These are phyloP conservation scores for Hyles euphorbiae DNA, from an alignment of 1,140 invertebrate genomes.

Conservation along the genomic window DNA sequence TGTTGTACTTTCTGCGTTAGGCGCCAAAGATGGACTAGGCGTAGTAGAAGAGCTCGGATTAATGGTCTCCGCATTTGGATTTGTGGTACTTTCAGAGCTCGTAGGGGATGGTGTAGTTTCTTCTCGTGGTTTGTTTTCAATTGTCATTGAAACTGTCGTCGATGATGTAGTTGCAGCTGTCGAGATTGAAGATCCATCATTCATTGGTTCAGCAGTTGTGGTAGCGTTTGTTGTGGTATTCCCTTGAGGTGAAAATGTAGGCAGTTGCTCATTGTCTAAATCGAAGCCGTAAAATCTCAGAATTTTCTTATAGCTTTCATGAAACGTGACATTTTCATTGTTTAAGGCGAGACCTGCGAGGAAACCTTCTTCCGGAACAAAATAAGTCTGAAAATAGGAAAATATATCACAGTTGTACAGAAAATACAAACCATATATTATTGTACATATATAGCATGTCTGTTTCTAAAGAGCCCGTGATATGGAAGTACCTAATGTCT, in stretches of 20 bases:
- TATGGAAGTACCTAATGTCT: too few relatives aligned
- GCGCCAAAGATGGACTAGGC: not conserved
- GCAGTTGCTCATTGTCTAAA: slow-evolving; percentile 63
- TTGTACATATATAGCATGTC: not conserved
- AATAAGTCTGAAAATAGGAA: slow-evolving; percentile 81
- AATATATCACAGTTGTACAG: not conserved
- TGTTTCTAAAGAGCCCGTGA: too few relatives aligned
- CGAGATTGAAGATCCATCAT: not conserved
- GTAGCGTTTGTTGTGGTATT: slow-evolving; percentile 31
- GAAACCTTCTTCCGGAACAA: slow-evolving; percentile 86
- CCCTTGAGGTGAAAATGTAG: slow-evolving; percentile 30
- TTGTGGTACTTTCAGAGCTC: slow-evolving; percentile 47
- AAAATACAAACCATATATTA: not conserved
- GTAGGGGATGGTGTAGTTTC: slow-evolving; percentile 25
- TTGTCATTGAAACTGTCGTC: slow-evolving; percentile 17
- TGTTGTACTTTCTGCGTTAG: slow-evolving; percentile 9
- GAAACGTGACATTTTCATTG: slow-evolving; percentile 83
- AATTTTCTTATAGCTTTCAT: slow-evolving; percentile 81
- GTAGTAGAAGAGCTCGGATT: slow-evolving; percentile 12
- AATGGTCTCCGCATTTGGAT: slow-evolving; percentile 40
- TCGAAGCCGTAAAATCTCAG: slow-evolving; percentile 88
- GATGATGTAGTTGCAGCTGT: slow-evolving; percentile 14
- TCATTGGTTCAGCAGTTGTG: slow-evolving; percentile 9
- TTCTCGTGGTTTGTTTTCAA: slow-evolving; percentile 29
- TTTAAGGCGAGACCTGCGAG: slow-evolving; percentile 85